A percentile compares a stretch with the other conserved stretches of the same genome.
These are phyloP conservation scores for Zaprionus vittiger DNA, from an alignment of 1,140 invertebrate genomes.

Conservation along the genomic window DNA sequence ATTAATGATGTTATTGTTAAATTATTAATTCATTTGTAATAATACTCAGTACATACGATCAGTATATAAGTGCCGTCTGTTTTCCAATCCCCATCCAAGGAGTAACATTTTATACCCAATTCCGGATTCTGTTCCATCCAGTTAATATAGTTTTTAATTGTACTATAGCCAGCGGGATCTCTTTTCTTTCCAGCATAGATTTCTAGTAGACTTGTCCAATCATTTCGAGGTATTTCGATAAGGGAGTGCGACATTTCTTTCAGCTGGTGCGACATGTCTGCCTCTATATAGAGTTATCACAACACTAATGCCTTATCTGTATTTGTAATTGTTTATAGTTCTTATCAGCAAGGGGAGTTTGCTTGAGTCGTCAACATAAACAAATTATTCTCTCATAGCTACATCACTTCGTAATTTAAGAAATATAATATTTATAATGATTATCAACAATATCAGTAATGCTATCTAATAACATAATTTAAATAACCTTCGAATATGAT, in stretches of 20 bases:
- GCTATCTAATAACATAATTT: no score
- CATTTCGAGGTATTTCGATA: constrained; percentile 56
- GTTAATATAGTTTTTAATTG: constrained; percentile 58
- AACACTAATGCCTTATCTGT: no score
- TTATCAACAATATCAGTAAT: no score
- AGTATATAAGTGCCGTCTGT: constrained; percentile 59
- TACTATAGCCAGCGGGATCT: constrained; percentile 46
- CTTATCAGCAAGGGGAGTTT: no score
- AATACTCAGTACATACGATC: constrained; percentile 22
- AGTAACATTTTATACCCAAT: constrained; percentile 43
- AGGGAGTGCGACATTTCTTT: constrained; percentile 35
- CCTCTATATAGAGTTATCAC: constrained; percentile 27
- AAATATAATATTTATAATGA: no score
- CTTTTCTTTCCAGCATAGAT: constrained; percentile 43
- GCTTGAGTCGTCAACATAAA: no score
- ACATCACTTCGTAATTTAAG: no score
- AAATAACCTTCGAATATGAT: no score
- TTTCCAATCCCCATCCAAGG: constrained; percentile 67
- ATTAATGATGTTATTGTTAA: no score
- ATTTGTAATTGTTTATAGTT: no score
- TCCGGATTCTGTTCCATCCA: constrained; percentile 54
- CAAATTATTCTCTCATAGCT: no score
- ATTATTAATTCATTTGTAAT: no score
- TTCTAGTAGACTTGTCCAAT: constrained; percentile 61
- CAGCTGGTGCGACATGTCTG: constrained; percentile 29